Conservation (phyloP, 2,888 invertebrate species). For the Lycocerus yunnanus region DNA sequence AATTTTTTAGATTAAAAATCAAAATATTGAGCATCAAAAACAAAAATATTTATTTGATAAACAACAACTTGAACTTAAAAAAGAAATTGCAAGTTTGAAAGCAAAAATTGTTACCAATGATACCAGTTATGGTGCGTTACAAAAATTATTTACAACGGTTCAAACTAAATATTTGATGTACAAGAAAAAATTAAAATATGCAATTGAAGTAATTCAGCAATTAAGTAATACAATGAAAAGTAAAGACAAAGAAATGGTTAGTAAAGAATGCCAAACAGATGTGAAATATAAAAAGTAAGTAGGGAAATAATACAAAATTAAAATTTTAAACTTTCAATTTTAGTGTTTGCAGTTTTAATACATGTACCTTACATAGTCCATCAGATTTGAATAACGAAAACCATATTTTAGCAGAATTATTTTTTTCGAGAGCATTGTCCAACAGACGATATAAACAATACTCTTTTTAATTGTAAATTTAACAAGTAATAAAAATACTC, state of each 20-base stretch:
- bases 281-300: not conserved
- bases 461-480: not conserved
- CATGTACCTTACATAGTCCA: not conserved
- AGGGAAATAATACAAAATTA: not conserved
- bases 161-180: constrained; percentile 25
- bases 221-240: constrained; percentile 7
- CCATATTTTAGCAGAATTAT: not conserved
- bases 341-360: not conserved
- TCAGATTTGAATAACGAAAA: not conserved
- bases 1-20: constrained; percentile 3
- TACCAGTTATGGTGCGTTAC: not conserved
- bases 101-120: not conserved
- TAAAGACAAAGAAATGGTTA: not conserved
- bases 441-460: not conserved
- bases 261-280: constrained; percentile 18
- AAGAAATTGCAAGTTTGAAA: constrained; percentile 8
- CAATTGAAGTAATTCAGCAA: constrained; percentile 16
- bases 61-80: constrained; percentile 10
- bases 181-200: constrained; percentile 28
- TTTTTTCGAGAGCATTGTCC: not conserved
- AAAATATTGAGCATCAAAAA: constrained; percentile 5
- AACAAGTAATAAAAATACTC: not conserved
- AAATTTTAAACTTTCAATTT: not conserved
- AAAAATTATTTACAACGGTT: not conserved
- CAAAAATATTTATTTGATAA: constrained; percentile 1